Evolutionary conservation across 2,113 vertebrate genomes (phyloP).

Genomic region (Sprattus sprattus): DNA sequence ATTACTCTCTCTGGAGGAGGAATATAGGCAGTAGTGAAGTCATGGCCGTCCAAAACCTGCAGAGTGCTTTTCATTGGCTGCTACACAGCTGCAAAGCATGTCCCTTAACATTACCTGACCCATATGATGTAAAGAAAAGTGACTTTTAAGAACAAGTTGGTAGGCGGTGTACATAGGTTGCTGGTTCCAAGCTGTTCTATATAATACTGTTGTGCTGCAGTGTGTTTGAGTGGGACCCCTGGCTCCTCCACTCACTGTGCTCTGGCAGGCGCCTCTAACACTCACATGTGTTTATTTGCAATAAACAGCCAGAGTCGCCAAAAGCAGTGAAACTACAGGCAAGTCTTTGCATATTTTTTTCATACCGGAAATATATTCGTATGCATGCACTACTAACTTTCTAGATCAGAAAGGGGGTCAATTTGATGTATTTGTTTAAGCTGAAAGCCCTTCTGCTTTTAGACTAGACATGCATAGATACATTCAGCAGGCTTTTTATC

Average conservation of each 20-base stretch:
- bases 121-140: neutral
- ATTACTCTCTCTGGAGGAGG: neutral
- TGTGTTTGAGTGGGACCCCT: slow-evolving; percentile 32
- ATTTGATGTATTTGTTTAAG: neutral
- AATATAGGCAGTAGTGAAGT: neutral
- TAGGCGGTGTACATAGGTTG: neutral
- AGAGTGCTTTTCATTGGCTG: neutral
- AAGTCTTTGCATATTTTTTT: slow-evolving; percentile 79
- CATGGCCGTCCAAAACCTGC: neutral
- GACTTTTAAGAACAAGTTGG: neutral
- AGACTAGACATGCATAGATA: neutral
- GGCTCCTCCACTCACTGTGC: slow-evolving; percentile 46
- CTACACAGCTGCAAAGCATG: neutral
- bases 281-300: slow-evolving; percentile 85
- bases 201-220: neutral
- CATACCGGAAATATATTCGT: slow-evolving; percentile 43
- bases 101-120: neutral
- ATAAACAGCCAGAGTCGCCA: slow-evolving; percentile 91
- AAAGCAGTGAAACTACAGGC: slow-evolving; percentile 94
- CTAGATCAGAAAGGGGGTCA: neutral
- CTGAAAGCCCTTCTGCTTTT: neutral
- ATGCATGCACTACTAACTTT: slow-evolving; percentile 58
- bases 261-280: slow-evolving; percentile 70
- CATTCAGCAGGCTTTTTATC: neutral
- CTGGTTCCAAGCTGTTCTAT: neutral